phyloP scores from a whole-genome alignment of 2,113 vertebrate species.

The Bothrops jararaca region DNA sequence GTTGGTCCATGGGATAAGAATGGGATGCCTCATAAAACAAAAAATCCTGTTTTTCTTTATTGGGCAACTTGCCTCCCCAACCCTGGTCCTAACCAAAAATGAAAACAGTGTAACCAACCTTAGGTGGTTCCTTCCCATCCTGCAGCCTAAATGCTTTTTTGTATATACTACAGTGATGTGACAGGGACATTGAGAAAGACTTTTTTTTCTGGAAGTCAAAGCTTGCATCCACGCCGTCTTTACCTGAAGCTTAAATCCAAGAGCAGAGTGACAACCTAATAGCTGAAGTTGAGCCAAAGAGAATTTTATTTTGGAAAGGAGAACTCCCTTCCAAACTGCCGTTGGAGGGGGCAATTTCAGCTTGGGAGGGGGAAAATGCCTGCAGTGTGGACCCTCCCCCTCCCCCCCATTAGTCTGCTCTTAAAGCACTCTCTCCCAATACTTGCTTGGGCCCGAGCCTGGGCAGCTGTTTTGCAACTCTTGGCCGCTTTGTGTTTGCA shows the following conservation, averaged over 20 bases:
- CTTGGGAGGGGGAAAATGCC: not conserved
- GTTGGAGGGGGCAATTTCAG: not conserved
- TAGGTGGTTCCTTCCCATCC: not conserved
- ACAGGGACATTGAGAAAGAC: not conserved
- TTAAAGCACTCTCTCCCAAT: not conserved
- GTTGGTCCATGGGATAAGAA: too few relatives aligned
- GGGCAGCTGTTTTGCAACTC: not conserved
- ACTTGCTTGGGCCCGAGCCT: not conserved
- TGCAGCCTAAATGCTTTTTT: not conserved
- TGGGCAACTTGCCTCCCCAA: too few relatives aligned
- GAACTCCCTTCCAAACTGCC: not conserved
- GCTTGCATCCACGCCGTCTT: not conserved
- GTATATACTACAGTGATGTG: not conserved
- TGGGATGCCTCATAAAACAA: too few relatives aligned
- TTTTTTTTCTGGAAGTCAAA: not conserved
- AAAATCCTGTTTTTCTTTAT: too few relatives aligned
- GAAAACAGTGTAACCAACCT: not conserved
- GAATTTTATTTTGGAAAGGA: not conserved
- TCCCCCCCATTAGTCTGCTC: not conserved
- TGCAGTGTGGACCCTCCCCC: not conserved
- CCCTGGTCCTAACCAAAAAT: not conserved
- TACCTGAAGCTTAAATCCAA: not conserved
- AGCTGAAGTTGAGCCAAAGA: not conserved
- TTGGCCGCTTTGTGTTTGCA: conserved; percentile 43
- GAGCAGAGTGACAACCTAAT: not conserved